Evolutionary conservation across 2,888 invertebrate genomes (phyloP), one percentile per base, ranked within the genome.

Genomic region (Microdon myrmicae): DNA sequence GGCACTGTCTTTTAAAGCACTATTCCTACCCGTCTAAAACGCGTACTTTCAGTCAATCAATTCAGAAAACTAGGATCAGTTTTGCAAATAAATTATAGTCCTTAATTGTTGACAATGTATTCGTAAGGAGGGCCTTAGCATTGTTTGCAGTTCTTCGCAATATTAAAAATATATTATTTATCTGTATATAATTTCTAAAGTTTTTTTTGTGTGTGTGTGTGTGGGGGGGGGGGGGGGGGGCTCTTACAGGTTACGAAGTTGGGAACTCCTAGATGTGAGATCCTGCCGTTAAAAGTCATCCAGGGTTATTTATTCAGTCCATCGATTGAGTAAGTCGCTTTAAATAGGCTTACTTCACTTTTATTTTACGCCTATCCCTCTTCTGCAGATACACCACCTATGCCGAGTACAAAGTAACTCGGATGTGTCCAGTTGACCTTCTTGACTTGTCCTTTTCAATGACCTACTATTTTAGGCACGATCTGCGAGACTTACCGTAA

Each of bases 251-350:
- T n/a, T n/a, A n/a, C n/a, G n/a, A n/a, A n/a, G n/a, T n/a, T n/a
- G n/a, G n/a, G n/a, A 47, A 45, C 26, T 37, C 20, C 28, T 34
- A 25, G 28, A 41, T 47, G 47, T 64, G 47, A 45, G 51, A 64
- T 41, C 39, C 51, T 56, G 56, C 49, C 55, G n/a, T n/a, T n/a
- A n/a, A 49, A 64, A 39, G 56, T 61, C 49, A 39, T 39, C 41
- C 39, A 31, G 19, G 37, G 44, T 31, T 55, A 13, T 34, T n/a
- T n/a, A 35, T 58, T 64, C 64, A 64, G 64, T 64, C 58, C 64
- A 58, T 64, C 64, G 32, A 51, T 58, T 53, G 51, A n/a, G 39
- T 51, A 51, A 64, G n/a, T n/a, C n/a, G n/a, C n/a, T n/a, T n/a
- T n/a, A n/a, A n/a, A n/a, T n/a, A n/a, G n/a, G n/a, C n/a, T n/a